Conservation (phyloP, 2,888 invertebrate species). For the Dasysyrphus tricinctus region DNA sequence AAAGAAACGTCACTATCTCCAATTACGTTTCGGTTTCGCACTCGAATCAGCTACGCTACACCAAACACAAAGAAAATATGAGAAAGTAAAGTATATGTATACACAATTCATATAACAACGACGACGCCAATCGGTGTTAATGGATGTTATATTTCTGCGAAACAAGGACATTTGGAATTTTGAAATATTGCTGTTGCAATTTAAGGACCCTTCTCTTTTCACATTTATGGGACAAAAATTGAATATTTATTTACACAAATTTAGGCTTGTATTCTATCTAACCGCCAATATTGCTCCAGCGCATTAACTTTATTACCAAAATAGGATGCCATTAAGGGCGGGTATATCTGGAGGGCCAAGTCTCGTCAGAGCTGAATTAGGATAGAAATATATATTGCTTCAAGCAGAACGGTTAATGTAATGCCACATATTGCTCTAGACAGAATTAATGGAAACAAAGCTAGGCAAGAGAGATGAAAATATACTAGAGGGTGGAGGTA, state of each 20-base stretch:
- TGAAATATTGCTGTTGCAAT: conserved; percentile 61
- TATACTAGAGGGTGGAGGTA: no score
- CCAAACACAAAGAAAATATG: conserved; percentile 33
- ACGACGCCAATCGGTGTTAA: conserved; percentile 73
- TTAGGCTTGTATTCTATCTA: neutral
- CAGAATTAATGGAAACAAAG: no score
- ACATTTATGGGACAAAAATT: conserved; percentile 53
- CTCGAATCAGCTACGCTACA: conserved; percentile 56
- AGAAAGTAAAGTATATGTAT: neutral
- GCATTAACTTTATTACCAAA: neutral
- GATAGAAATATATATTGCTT: no score
- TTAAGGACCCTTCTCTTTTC: conserved; percentile 40
- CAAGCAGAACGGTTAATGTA: no score
- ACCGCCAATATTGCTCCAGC: neutral
- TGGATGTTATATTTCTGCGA: conserved; percentile 54
- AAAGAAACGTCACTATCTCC: conserved; percentile 63
- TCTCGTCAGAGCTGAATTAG: no score
- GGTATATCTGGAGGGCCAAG: neutral
- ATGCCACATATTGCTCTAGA: no score
- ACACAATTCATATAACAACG: conserved; percentile 45
- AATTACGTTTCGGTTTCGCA: conserved; percentile 62
- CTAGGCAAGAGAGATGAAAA: no score
- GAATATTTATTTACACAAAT: conserved; percentile 65
- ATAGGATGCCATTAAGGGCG: neutral
- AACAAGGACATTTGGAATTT: conserved; percentile 63